These are phyloP conservation scores for Apodemus speciosus DNA, from an alignment of 2,113 vertebrate species.

Conservation along the genomic window DNA sequence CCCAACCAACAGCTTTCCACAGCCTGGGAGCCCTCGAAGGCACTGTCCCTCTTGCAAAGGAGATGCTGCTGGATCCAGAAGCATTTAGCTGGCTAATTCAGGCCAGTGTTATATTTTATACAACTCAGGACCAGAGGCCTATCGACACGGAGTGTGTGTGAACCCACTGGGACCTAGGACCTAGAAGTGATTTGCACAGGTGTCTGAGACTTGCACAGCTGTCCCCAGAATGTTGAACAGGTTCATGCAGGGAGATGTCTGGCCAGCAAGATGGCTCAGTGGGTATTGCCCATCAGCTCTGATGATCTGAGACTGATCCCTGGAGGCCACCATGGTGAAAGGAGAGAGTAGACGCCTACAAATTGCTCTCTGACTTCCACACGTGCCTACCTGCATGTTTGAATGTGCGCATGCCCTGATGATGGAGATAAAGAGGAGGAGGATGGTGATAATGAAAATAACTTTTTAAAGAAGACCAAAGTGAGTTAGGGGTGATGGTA, in stretches of 20 bases:
- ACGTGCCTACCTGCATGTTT: neutral
- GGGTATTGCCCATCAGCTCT: too few species aligned
- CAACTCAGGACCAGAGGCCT: neutral
- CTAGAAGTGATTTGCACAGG: neutral
- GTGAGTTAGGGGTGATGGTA: neutral
- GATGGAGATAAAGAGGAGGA: too few species aligned
- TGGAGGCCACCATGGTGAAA: neutral
- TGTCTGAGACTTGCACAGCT: neutral
- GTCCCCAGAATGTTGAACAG: neutral
- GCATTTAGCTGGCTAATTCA: constrained; percentile 3
- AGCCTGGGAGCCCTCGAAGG: neutral
- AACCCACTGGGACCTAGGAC: neutral
- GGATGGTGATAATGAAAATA: neutral
- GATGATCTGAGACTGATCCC: neutral
- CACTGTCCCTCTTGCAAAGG: neutral
- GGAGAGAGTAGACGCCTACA: neutral
- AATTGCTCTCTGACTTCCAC: neutral
- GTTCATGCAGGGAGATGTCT: too few species aligned
- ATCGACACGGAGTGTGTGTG: neutral
- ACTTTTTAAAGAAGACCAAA: neutral
- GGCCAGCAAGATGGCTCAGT: neutral
- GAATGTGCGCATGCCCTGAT: neutral
- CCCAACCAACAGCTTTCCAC: neutral
- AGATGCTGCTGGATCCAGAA: neutral
- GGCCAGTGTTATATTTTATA: neutral